Percentiles rank a stretch among this genome's conserved stretches.
These are phyloP conservation scores for Coluber constrictor DNA, from an alignment of 2,797 vertebrate genomes.

Conservation along the genomic window DNA sequence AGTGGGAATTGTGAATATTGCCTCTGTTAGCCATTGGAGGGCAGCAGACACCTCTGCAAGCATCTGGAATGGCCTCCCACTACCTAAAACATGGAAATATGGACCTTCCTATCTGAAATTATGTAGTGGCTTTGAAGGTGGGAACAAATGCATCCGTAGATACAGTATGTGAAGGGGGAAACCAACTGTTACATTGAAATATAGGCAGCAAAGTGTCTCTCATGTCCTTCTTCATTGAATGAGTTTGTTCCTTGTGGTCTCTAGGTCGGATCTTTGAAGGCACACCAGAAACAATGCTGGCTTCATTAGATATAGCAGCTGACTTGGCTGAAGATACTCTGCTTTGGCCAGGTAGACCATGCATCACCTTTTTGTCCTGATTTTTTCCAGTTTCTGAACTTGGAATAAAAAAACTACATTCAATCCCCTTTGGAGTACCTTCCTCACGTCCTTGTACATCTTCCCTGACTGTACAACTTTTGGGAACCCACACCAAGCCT, in stretches of 20 bases:
- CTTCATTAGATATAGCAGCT: constrained; percentile 86
- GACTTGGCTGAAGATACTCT: constrained; percentile 85
- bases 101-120: background rate
- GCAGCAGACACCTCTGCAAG: background rate
- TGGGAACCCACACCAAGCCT: background rate
- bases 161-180: background rate
- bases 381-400: background rate
- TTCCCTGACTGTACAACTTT: background rate
- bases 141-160: background rate
- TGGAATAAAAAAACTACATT: background rate
- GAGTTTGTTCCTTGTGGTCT: background rate
- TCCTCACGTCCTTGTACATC: background rate
- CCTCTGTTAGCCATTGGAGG: background rate
- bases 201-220: background rate
- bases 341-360: constrained; percentile 87
- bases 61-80: background rate
- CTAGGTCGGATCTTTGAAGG: constrained; percentile 95
- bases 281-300: constrained; percentile 87
- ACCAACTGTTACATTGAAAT: background rate
- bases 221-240: fast-evolving
- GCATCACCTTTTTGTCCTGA: no score
- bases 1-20: background rate
- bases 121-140: background rate
- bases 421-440: no score
- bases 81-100: background rate